Evolutionary conservation across 2,113 vertebrate species (phyloP).

Genomic region (Phaetusa simplex): DNA sequence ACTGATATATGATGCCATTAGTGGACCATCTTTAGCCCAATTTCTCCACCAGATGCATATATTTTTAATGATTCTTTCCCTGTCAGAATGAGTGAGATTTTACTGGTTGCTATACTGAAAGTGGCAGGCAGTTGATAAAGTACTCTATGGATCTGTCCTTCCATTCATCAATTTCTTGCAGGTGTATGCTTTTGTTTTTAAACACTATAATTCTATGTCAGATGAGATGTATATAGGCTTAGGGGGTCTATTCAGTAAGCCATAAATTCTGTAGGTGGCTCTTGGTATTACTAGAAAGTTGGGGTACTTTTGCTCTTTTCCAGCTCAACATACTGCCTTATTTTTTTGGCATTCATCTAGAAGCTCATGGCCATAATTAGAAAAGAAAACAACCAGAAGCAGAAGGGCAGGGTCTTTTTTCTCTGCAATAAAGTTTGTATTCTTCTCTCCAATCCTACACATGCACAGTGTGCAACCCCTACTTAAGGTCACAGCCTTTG

Average conservation of each 20-base stretch:
- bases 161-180: constrained; percentile 28
- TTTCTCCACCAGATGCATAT: constrained; percentile 15
- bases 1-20: constrained; percentile 13
- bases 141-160: not conserved
- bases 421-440: not conserved
- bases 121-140: constrained; percentile 25
- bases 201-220: not conserved
- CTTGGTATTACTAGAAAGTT: not conserved
- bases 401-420: not conserved
- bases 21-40: not conserved
- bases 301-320: not conserved
- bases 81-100: constrained; percentile 43
- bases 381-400: not conserved
- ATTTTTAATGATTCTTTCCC: constrained; percentile 48
- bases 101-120: constrained; percentile 12
- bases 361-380: not conserved
- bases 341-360: not conserved
- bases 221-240: not conserved
- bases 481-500: not conserved
- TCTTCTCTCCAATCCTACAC: not conserved
- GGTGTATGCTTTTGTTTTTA: constrained; percentile 8
- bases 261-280: not conserved
- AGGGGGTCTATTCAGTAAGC: not conserved
- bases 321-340: not conserved
- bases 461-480: not conserved